Base-by-base conservation (phyloP, 1,140 invertebrate species). In the Bursaphelenchus mucronatus region DNA sequence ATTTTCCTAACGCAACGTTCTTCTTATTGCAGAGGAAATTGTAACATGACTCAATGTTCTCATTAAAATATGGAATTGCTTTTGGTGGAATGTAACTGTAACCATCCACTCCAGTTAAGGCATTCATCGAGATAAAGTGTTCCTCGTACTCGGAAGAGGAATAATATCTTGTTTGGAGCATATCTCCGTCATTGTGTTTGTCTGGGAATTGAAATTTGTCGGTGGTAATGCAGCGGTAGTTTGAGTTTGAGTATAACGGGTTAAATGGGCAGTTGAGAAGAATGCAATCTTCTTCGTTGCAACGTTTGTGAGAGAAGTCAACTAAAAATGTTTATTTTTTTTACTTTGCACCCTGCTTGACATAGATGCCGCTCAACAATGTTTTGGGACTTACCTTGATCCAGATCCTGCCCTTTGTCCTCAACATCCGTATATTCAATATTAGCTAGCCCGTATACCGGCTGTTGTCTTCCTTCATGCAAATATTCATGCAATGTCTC, bases 91-190 rank as follows among this genome's bases (percentile, higher is more conserved):
- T 59, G 57, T 59, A 59, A 39, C 40, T 15, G 41, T n/a, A 59
- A 3, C 57, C 57, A 44, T 59, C 57, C 1, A 59, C 57, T 59
- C 45, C 45, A 30, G 57, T 59, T 9, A 15, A 44, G 13, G 41
- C 40, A 39, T 59, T 59, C 11, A 59, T 11, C 5, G 40, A 44
- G 40, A 59, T 59, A 39, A 59, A 59, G 41, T 59, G 57, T 50
- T 59, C 57, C 57, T 59, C 13, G 45, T 30, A 59, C 47, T n/a
- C 41, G 4, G 41, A 41, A 13, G 11, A n/a, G 45, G 40, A n/a
- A 44, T 39, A 50, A 59, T 1, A n/a, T 59, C 39, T n/a, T 59
- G 13, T 50, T 30, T 44, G 40, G 11, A 59, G 57, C 13, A 59
- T 59, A 39, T 59, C 57, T 4, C 13, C 1, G 11, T 46, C 13